These are phyloP conservation scores for Archips crataeganus DNA, from an alignment of 2,888 invertebrate genomes.

Conservation along the genomic window DNA sequence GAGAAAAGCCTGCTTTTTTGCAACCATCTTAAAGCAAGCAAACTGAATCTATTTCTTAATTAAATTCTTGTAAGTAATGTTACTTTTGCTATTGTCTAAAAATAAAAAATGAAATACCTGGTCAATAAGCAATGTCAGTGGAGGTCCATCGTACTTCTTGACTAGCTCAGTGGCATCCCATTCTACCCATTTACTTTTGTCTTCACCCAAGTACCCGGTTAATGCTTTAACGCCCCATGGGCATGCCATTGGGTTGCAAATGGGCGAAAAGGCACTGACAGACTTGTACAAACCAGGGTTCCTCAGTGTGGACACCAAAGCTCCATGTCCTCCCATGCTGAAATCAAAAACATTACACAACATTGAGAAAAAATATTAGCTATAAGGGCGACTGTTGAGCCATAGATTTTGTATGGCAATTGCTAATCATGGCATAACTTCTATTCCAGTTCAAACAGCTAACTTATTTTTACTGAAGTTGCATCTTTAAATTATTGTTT, in stretches of 20 bases:
- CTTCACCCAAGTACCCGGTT: conserved; percentile 91
- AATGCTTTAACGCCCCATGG: conserved; percentile 96
- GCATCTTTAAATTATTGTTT: no score
- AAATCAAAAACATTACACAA: conserved; percentile 50
- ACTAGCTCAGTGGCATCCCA: conserved; percentile 96
- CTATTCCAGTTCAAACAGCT: no score
- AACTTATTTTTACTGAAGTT: no score
- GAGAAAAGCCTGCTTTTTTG: neutral
- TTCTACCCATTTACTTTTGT: conserved; percentile 90
- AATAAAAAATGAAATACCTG: conserved; percentile 86
- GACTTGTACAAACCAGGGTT: conserved; percentile 95
- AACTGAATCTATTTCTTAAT: no score
- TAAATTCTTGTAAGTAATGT: neutral
- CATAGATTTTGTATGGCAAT: no score
- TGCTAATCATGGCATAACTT: no score
- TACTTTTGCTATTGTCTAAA: neutral
- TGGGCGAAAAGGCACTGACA: conserved; percentile 98
- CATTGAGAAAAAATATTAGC: neutral
- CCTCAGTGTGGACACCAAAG: conserved; percentile 94
- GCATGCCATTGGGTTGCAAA: conserved; percentile 93
- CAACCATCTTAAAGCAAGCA: neutral
- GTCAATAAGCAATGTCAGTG: conserved; percentile 94
- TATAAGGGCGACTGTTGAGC: no score
- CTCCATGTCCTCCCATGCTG: conserved; percentile 99
- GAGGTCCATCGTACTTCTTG: conserved; percentile 93